Evolutionary conservation across 2,888 invertebrate species (phyloP), one percentile per base, ranked within the genome.

Genomic region (Phymatocera aterrima): DNA sequence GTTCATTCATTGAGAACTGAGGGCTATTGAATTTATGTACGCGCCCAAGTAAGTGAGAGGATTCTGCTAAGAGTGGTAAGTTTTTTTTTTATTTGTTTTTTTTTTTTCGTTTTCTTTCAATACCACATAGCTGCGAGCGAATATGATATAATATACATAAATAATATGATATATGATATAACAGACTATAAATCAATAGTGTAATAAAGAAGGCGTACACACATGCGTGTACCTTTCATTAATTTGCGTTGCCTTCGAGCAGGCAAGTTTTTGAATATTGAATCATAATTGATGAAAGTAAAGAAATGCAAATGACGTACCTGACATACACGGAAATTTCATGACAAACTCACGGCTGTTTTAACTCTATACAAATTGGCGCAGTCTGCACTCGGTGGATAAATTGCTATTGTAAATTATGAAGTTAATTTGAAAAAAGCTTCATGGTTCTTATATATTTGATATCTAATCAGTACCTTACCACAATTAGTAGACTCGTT

Each of bases 251-350:
- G n/a, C n/a, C n/a, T 64, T 37, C 28, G 37, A 5, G 3, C 37
- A 8, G 21, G n/a, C 4, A 40, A 64, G 37, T 64, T 64, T n/a
- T 15, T 21, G 10, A 37, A 8, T 18, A 37, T 64, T 37, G 21
- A 64, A 64, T n/a, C n/a, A n/a, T 37, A 64, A 18, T 64, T 64
- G 37, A 40, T 34, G 64, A 64, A 64, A 64, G 37, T 64, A 37
- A 37, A 18, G 3, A 37, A n/a, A 37, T 64, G 34, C 64, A 64
- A 37, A 64, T 64, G 34, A 64, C 18, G 18, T 64, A 64, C 64
- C 18, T 40, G 37, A 34, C 37, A 64, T 51, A 51, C 12, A 37
- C n/a, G n/a, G 15, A n/a, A 64, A 40, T 37, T 64, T 21, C 3
- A 8, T 3, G 10, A 3, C 18, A 40, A 57, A 1, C 40, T 40